Percentiles rank a stretch among this genome's conserved stretches.
These are phyloP conservation scores for Monopis laevigella DNA, from an alignment of 2,888 invertebrate genomes.

Conservation along the genomic window DNA sequence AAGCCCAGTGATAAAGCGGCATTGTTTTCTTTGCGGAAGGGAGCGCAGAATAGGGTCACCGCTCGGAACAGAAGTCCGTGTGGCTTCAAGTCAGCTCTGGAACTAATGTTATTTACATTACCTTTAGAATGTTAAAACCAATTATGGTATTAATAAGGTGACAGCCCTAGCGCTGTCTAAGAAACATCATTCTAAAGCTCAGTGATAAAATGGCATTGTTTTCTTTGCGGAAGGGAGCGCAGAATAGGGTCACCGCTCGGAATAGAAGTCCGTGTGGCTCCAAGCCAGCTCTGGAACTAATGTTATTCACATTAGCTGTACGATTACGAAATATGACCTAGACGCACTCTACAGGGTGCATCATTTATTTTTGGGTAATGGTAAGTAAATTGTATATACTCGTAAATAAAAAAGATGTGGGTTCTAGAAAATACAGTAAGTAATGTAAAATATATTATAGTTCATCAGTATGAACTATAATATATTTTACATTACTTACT, in stretches of 20 bases:
- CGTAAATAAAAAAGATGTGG: not conserved
- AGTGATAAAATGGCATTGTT: too few species aligned
- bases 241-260: constrained; percentile 11
- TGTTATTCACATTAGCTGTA: constrained; percentile 8
- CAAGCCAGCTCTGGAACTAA: constrained; percentile 11
- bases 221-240: too few species aligned
- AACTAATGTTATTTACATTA: constrained; percentile 9
- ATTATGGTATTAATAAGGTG: too few species aligned
- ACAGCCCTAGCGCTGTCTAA: too few species aligned
- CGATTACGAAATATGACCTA: constrained; percentile 10
- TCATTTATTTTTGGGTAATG: too few species aligned
- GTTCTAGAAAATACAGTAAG: not conserved
- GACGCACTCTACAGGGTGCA: too few species aligned
- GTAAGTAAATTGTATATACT: too few species aligned
- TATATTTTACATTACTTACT: not conserved
- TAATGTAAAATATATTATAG: not conserved
- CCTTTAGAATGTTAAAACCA: too few species aligned
- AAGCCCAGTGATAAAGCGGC: too few species aligned
- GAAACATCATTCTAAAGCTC: too few species aligned
- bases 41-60: constrained; percentile 11
- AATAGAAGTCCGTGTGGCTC: constrained; percentile 10
- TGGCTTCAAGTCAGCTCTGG: constrained; percentile 10
- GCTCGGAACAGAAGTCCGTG: constrained; percentile 8
- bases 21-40: too few species aligned
- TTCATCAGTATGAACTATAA: not conserved